These are phyloP conservation scores for Rhagoletis pomonella DNA, from an alignment of 1,140 invertebrate genomes.

Conservation along the genomic window DNA sequence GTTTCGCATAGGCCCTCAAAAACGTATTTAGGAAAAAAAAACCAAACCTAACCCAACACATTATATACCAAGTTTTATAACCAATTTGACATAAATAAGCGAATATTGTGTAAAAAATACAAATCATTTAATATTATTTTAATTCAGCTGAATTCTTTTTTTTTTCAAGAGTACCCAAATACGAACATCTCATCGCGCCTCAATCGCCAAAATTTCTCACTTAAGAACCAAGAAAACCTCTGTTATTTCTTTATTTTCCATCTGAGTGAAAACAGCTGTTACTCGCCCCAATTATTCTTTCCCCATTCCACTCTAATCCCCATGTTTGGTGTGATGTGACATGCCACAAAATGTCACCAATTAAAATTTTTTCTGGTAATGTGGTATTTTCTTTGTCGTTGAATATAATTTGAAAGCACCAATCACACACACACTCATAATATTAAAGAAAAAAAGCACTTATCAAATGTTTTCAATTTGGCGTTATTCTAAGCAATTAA, in stretches of 20 bases:
- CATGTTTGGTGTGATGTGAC: conserved; percentile 16
- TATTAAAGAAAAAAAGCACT: not conserved
- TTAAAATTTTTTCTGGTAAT: not conserved
- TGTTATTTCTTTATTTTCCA: not conserved
- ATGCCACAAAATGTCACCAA: conserved; percentile 35
- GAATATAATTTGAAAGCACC: not conserved
- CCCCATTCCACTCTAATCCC: not conserved
- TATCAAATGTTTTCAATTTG: conserved; percentile 33
- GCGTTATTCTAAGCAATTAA: conserved; percentile 29
- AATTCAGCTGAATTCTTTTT: too few relatives aligned
- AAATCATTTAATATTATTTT: too few relatives aligned
- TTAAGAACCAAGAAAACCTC: not conserved
- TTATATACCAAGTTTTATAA: too few relatives aligned
- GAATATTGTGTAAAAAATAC: too few relatives aligned
- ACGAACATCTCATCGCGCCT: too few relatives aligned
- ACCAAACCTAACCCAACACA: too few relatives aligned
- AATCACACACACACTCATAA: too few relatives aligned
- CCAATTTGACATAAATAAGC: too few relatives aligned
- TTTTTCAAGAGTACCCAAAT: too few relatives aligned
- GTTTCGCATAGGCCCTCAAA: too few relatives aligned
- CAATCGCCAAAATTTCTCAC: too few relatives aligned
- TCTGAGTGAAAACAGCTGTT: conserved; percentile 25
- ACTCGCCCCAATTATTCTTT: not conserved
- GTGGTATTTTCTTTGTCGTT: not conserved
- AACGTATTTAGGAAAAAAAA: too few relatives aligned